Percentiles rank a stretch among this genome's conserved stretches.
Conservation (phyloP, 2,888 invertebrate genomes). For the Sycophila texana region DNA sequence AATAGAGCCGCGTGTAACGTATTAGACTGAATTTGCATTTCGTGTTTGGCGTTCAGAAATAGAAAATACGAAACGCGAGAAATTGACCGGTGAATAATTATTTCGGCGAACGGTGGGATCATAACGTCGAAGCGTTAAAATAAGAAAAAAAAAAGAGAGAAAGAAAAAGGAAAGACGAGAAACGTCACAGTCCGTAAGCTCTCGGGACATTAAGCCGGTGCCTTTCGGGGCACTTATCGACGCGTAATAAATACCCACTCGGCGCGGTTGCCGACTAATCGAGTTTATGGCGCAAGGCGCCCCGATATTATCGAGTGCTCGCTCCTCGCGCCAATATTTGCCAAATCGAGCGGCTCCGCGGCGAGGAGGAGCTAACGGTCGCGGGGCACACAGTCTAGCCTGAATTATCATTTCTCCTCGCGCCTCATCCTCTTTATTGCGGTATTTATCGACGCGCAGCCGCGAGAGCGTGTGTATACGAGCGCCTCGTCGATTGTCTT, state of each 20-base stretch:
- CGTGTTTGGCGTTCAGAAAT: no score
- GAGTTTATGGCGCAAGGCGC: slow-evolving; percentile 67
- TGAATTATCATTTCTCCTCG: slow-evolving; percentile 34
- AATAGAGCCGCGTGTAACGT: no score
- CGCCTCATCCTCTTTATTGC: slow-evolving; percentile 60
- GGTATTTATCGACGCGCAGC: slow-evolving; percentile 61
- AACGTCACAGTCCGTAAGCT: slow-evolving; percentile 17
- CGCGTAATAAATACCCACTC: slow-evolving; percentile 57
- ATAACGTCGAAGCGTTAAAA: background rate
- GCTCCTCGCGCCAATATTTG: slow-evolving; percentile 57
- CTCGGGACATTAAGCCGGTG: slow-evolving; percentile 36
- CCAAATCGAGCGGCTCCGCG: slow-evolving; percentile 54
- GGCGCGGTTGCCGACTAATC: slow-evolving; percentile 62
- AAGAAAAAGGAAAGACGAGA: background rate
- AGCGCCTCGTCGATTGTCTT: slow-evolving; percentile 64
- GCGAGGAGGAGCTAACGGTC: background rate
- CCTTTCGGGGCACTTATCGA: slow-evolving; percentile 55
- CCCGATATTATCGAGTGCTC: slow-evolving; percentile 58
- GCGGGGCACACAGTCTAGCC: background rate
- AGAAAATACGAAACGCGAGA: no score
- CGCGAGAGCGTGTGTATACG: slow-evolving; percentile 61
- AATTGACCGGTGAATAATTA: no score
- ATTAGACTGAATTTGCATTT: no score
- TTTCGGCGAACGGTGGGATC: background rate
- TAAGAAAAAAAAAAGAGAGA: background rate